phyloP scores from a whole-genome alignment of 2,113 vertebrate species.

The Gymnarchus niloticus region DNA sequence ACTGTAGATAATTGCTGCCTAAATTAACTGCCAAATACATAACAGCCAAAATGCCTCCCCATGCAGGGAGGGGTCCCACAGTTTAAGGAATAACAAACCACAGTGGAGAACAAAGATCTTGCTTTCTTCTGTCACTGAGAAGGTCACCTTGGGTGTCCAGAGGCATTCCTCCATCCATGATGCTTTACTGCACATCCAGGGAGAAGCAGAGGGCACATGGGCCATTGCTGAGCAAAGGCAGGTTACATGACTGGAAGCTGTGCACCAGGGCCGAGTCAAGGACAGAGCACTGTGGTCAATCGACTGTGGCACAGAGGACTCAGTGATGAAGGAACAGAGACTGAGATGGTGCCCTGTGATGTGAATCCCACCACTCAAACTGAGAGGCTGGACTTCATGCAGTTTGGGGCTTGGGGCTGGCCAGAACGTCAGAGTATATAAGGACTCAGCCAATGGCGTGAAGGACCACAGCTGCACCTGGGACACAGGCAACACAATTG shows the following conservation, averaged over 20 bases:
- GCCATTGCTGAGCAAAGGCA: constrained; percentile 74
- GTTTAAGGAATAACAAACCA: background rate
- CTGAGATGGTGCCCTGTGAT: constrained; percentile 56
- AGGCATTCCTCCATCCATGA: constrained; percentile 39
- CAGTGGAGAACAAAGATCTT: background rate
- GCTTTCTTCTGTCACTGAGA: constrained; percentile 55
- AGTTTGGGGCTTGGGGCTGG: constrained; percentile 49
- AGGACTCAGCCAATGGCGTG: constrained; percentile 65
- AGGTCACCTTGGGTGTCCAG: constrained; percentile 38
- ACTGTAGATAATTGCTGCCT: background rate
- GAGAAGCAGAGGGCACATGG: constrained; percentile 69
- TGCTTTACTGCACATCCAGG: constrained; percentile 66
- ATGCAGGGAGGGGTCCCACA: no score
- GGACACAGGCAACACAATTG: constrained; percentile 20
- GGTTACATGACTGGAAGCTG: constrained; percentile 50
- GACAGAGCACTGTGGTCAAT: constrained; percentile 38
- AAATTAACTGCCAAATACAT: background rate
- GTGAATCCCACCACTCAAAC: constrained; percentile 71
- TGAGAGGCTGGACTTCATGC: constrained; percentile 46
- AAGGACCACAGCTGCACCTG: constrained; percentile 83
- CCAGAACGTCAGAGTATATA: constrained; percentile 68
- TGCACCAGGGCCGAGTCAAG: constrained; percentile 76
- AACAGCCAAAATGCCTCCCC: background rate
- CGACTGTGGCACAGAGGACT: background rate
- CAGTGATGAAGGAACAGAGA: constrained; percentile 32